Percentiles rank a stretch among this genome's conserved stretches.
Conservation (phyloP, 2,797 vertebrate genomes). For the Coregonus ussuriensis region DNA sequence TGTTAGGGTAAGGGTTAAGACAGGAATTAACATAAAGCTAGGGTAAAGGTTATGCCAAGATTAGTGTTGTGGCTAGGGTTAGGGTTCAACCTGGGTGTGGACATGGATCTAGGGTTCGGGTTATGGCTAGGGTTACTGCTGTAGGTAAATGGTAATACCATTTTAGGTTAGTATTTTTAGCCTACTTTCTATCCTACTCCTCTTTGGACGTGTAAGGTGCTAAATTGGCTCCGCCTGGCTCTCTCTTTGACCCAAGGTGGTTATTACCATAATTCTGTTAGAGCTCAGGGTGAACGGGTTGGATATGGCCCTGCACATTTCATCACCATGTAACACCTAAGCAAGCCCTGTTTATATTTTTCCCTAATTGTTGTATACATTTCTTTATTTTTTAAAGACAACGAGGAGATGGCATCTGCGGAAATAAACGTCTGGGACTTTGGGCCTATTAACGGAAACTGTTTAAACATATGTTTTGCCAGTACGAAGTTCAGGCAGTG, state of each 20-base stretch:
- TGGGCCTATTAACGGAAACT: constrained; percentile 5
- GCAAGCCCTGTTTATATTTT: too few species aligned
- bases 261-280: too few species aligned
- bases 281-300: not conserved
- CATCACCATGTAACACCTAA: not conserved
- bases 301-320: not conserved
- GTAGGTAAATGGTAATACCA: too few species aligned
- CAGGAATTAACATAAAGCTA: too few species aligned
- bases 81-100: too few species aligned
- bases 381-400: not conserved
- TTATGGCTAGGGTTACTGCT: not conserved
- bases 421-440: constrained; percentile 9
- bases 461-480: constrained; percentile 18
- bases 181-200: too few species aligned
- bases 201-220: not conserved
- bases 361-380: not conserved
- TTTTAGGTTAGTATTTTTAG: not conserved
- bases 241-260: not conserved
- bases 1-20: too few species aligned
- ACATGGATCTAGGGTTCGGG: not conserved
- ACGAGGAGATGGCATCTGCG: not conserved
- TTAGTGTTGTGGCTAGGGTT: too few species aligned
- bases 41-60: too few species aligned
- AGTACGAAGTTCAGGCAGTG: constrained; percentile 29
- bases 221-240: too few species aligned